Evolutionary conservation across 2,797 vertebrate genomes (phyloP), one percentile per base, ranked within the genome.

Genomic region (Urophycis tenuis): DNA sequence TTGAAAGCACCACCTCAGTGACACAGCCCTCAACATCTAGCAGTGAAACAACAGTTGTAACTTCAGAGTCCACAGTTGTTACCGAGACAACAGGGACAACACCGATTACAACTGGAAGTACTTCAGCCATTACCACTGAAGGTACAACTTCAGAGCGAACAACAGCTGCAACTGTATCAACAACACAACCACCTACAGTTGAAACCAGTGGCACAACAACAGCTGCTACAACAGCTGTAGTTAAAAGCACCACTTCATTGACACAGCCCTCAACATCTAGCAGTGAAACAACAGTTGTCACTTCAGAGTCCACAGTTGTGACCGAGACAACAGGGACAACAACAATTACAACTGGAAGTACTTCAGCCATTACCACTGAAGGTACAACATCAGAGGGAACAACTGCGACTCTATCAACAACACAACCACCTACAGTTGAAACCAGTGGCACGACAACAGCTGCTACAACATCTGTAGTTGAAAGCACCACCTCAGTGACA

Each of bases 221-320:
- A 39, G 31, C 70, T 17, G 49, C 39, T 34, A 72, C 77, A n/a
- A 76, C 64, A 36, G 45, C 34, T 36, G 30, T 41, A 69, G 41
- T 49, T 17, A 72, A 36, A 64, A 76, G 22, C 30, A 9, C 60
- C 75, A 76, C 60, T 64, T n/a, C n/a, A n/a, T n/a, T n/a, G n/a
- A n/a, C n/a, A 76, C 60, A 71, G 75, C 15, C 22, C n/a, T n/a
- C 25, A 36, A 72, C 5, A 17, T n/a, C n/a, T n/a, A n/a, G n/a
- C 1, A 31, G 17, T 19, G 64, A 15, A 3, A 36, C n/a, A 14
- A 17, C n/a, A n/a, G n/a, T n/a, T n/a, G n/a, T n/a, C n/a, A n/a
- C n/a, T n/a, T n/a, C n/a, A n/a, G n/a, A n/a, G n/a, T 19, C 74
- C 5, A 15, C 49, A 5, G 49, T 75, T 60, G 41, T 0, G 45